phyloP scores from a whole-genome alignment of 2,113 vertebrate genomes.

The Lampris incognitus region DNA sequence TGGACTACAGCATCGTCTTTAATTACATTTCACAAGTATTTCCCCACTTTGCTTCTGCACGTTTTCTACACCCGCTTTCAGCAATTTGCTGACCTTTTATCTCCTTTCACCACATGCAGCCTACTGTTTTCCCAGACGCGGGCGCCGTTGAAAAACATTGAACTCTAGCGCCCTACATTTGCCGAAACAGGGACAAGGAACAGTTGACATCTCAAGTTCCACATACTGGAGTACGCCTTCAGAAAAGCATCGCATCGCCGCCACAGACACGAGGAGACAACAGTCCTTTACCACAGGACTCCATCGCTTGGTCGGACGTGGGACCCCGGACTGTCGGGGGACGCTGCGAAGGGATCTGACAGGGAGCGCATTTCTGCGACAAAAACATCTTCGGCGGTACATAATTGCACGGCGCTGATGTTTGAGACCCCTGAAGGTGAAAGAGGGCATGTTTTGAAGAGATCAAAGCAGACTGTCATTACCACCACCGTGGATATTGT shows the following conservation, averaged over 20 bases:
- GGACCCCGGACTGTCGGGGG: constrained; percentile 9
- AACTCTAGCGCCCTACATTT: too few relatives aligned
- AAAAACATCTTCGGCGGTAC: constrained; percentile 4
- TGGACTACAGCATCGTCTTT: too few relatives aligned
- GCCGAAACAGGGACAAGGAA: too few relatives aligned
- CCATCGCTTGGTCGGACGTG: not conserved
- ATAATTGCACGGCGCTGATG: not conserved
- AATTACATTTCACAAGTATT: too few relatives aligned
- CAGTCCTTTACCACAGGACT: not conserved
- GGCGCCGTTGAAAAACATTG: too few relatives aligned
- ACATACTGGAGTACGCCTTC: not conserved
- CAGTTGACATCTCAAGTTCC: not conserved
- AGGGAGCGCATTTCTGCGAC: constrained; percentile 17
- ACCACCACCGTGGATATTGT: constrained; percentile 12
- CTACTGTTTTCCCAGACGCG: too few relatives aligned
- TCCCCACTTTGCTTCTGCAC: too few relatives aligned
- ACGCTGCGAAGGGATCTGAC: constrained; percentile 26
- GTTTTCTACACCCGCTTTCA: too few relatives aligned
- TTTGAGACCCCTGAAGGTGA: not conserved
- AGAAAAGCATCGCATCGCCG: not conserved
- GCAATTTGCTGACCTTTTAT: too few relatives aligned
- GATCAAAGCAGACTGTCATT: constrained; percentile 4
- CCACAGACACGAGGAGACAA: not conserved
- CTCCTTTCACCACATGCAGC: too few relatives aligned
- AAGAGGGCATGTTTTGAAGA: not conserved